Conservation (phyloP, 2,113 vertebrate species). For the Toxotes chatareus region DNA sequence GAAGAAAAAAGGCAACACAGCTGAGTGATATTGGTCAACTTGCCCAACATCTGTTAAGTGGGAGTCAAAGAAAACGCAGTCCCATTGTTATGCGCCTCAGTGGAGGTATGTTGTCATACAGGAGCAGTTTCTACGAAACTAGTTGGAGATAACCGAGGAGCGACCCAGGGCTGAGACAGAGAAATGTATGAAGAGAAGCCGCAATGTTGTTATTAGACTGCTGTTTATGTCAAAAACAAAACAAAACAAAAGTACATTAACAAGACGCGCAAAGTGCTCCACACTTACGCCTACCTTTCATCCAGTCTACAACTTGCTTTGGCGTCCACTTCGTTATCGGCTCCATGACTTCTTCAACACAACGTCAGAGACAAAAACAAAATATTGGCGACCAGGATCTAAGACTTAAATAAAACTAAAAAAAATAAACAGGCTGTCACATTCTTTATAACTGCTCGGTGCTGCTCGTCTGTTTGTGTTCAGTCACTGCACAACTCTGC, state of each 20-base stretch:
- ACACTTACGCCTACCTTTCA: conserved; percentile 80
- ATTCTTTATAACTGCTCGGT: conserved; percentile 47
- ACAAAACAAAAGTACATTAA: background rate
- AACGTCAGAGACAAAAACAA: background rate
- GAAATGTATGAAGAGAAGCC: background rate
- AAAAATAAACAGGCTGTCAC: conserved; percentile 21
- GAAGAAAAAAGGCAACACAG: background rate
- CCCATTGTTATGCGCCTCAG: conserved; percentile 58
- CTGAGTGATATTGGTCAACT: background rate
- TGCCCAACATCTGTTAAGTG: conserved; percentile 5
- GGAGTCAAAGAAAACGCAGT: conserved; percentile 16
- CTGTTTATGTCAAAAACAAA: background rate
- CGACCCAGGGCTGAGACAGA: background rate
- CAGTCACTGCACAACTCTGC: conserved; percentile 50
- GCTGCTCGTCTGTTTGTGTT: conserved; percentile 29
- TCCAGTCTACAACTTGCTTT: conserved; percentile 87
- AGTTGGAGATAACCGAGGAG: conserved; percentile 31
- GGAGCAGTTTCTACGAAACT: conserved; percentile 81
- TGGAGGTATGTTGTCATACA: conserved; percentile 68
- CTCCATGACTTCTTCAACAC: conserved; percentile 77
- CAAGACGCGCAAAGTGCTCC: background rate
- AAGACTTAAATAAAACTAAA: background rate
- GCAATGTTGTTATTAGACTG: rapidly evolving
- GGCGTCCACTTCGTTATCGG: conserved; percentile 87
- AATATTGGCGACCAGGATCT: background rate